A percentile compares a stretch with the other conserved stretches of the same genome.
phyloP scores from a whole-genome alignment of 2,113 vertebrate genomes.

The Triplophysa rosa region DNA sequence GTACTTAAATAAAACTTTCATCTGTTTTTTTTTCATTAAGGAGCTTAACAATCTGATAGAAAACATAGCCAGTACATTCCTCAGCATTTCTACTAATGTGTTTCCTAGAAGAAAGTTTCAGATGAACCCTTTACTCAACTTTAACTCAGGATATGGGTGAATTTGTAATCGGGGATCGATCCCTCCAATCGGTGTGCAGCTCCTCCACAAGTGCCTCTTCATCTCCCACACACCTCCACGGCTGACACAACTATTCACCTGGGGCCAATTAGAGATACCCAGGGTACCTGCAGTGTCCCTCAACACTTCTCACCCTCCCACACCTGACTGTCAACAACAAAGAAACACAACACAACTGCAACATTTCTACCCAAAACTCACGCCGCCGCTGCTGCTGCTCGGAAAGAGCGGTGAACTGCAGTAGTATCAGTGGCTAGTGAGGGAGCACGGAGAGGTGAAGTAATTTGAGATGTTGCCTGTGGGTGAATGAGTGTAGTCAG shows the following conservation, averaged over 20 bases:
- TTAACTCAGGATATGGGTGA: constrained; percentile 14
- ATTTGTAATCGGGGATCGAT: constrained; percentile 39
- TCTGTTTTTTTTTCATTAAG: no score
- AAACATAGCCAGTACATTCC: no score
- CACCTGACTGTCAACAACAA: constrained; percentile 47
- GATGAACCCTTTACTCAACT: no score
- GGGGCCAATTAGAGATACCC: constrained; percentile 49
- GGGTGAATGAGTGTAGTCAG: constrained; percentile 13
- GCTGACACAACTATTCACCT: constrained; percentile 33
- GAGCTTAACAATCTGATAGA: no score
- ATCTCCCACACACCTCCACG: constrained; percentile 27
- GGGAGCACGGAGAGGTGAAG: neutral
- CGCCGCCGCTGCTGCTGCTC: neutral
- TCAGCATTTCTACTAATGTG: no score
- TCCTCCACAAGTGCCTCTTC: constrained; percentile 3
- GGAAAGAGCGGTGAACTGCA: neutral
- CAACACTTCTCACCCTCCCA: constrained; percentile 22
- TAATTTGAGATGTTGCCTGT: constrained; percentile 9
- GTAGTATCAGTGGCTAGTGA: neutral
- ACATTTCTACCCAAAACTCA: constrained; percentile 32
- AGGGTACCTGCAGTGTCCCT: constrained; percentile 43
- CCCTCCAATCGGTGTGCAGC: neutral
- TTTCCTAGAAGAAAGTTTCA: no score
- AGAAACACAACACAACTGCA: constrained; percentile 41
- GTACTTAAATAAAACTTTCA: no score